Evolutionary conservation across 2,888 invertebrate genomes (phyloP), one percentile per base, ranked within the genome.

Genomic region (Drosophila meridionalis): DNA sequence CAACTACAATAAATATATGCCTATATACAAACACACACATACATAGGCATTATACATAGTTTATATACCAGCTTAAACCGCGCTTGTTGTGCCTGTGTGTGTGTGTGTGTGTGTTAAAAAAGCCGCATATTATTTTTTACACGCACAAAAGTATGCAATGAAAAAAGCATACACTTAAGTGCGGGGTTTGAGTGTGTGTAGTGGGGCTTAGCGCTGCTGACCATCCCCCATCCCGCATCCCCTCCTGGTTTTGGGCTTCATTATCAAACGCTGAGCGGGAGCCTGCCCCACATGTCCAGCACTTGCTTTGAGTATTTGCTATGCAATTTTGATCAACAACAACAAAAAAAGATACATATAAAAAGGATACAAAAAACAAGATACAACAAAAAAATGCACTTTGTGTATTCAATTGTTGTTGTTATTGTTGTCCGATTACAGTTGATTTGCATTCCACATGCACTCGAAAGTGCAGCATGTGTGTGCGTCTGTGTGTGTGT

Each of bases 91-190:
- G 58, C 43, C 38, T 9, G 8, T 20, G 7, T 32, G 47, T 52
- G 43, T 50, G 59, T 28, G 28, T 32, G 28, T 52, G 43, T 53
- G 42, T 66, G 42, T 42, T 57, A 43, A 68, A 82, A 84, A 80
- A 83, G 76, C 55, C 71, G 67, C 70, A 73, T 71, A 72, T 72
- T 79, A 78, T 85, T 83, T 82, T 84, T 85, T 79, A 66, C 52
- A 83, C 81, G 85, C 88, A 85, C 76, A 87, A 87, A 82, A 87
- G 66, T 80, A 55, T 75, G 82, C 72, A 68, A 66, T 66, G 76
- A 62, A 78, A 80, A 81, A 63, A 45, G 52, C 64, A 67, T 62
- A 43, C 47, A 36, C 75, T 56, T 42, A 56, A 42, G 30, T 2
- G 42, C 20, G 11, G 11, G n/a, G 38, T 3, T 26, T 3, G 34